These are phyloP conservation scores for Heliconius hewitsoni DNA, from an alignment of 1,140 invertebrate genomes.

Conservation along the genomic window DNA sequence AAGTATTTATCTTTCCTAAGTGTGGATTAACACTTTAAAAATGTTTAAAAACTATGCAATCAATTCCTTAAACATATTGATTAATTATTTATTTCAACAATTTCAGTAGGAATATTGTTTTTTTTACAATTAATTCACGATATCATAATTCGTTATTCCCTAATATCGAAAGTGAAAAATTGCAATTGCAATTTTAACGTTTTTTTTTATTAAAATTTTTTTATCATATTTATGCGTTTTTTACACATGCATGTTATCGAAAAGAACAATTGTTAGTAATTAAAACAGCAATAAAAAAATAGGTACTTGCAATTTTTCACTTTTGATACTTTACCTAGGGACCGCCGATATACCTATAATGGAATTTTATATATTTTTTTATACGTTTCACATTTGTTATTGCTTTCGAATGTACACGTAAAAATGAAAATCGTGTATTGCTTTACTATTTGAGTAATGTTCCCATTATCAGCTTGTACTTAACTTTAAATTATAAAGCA, in stretches of 20 bases:
- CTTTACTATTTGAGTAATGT: neutral
- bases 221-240: too few relatives aligned
- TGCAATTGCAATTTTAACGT: too few relatives aligned
- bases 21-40: too few relatives aligned
- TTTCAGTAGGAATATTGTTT: neutral
- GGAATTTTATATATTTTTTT: slow-evolving; percentile 6
- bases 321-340: too few relatives aligned
- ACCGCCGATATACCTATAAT: neutral
- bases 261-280: too few relatives aligned
- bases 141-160: neutral
- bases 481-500: neutral
- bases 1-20: too few relatives aligned
- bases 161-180: too few relatives aligned
- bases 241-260: too few relatives aligned
- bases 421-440: neutral
- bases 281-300: too few relatives aligned
- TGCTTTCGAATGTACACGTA: neutral
- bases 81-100: neutral
- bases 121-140: neutral
- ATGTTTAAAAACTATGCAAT: slow-evolving; percentile 9
- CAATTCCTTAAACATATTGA: neutral
- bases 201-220: too few relatives aligned
- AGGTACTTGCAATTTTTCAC: too few relatives aligned
- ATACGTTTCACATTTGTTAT: neutral
- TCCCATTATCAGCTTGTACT: neutral